Conservation (phyloP, 2,113 vertebrate species). For the Probosciger aterrimus region DNA sequence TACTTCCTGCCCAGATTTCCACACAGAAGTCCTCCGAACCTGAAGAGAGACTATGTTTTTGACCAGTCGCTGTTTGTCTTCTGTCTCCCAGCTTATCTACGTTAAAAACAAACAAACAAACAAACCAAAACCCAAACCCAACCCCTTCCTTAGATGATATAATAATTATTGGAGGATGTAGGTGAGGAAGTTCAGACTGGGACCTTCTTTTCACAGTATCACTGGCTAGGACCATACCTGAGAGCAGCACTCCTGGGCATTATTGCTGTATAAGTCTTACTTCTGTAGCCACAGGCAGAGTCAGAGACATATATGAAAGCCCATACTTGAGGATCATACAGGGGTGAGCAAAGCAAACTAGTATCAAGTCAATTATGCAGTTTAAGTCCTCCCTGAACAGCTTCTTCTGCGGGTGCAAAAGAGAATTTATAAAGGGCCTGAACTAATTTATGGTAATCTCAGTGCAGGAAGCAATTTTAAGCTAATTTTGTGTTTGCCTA, state of each 20-base stretch:
- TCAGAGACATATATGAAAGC: neutral
- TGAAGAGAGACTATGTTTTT: neutral
- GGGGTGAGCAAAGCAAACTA: neutral
- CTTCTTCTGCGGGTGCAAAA: neutral
- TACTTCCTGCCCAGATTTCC: constrained; percentile 30
- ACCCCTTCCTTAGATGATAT: neutral
- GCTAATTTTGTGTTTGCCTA: neutral
- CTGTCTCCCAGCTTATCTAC: neutral
- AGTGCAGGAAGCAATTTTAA: neutral
- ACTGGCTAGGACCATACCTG: neutral
- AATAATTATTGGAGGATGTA: neutral
- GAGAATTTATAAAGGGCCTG: neutral
- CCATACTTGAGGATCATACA: neutral
- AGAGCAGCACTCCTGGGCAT: neutral
- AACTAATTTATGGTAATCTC: neutral
- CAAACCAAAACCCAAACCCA: neutral
- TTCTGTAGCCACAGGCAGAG: neutral
- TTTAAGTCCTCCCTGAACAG: neutral
- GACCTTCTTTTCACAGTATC: neutral
- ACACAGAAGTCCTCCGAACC: neutral
- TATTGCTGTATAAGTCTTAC: neutral
- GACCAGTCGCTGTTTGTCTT: neutral
- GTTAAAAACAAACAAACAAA: neutral
- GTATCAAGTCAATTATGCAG: rapidly evolving
- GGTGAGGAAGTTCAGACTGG: neutral